Base-by-base conservation (phyloP, 2,888 invertebrate genomes). In the Lasioglossum calceatum region DNA sequence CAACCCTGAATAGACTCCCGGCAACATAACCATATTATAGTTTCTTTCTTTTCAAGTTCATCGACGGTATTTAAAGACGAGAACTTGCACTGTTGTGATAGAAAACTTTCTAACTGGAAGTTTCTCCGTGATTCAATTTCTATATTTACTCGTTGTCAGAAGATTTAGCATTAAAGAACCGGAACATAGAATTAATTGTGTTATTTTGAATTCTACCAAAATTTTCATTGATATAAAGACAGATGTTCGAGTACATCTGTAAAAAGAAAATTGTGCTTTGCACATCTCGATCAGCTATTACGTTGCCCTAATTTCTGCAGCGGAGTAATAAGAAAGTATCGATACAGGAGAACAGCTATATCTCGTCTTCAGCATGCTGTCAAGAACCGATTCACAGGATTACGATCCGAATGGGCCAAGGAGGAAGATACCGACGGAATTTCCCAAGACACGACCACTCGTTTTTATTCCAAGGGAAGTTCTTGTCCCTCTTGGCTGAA, bases 361-460 rank as follows among this genome's bases (percentile, higher is more conserved):
- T 8, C 10, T 12, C 54, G 32, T 27, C 12, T 27, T 54, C 42
- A n/a, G 16, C 14, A 23, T 19, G 23, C 36, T 32, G 74, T 75
- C 39, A 61, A 32, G 47, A 50, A 71, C 36, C 44, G 71, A 81
- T 39, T 8, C 8, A 32, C 47, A 12, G 47, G 64, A 61, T 44
- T 4, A 27, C 7, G 72, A 77, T 73, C 50, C 76, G 72, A 82
- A 64, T 50, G 47, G 47, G 19, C 36, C 32, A 39, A 27, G 76
- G 42, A 12, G 27, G 23, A 54, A 64, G 61, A 72, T 12, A 50
- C 64, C 61, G 72, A 36, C 36, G 19, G 64, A 61, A 82, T 82
- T 73, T 73, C 77, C 44, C 72, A 64, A 77, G 83, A 64, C 76
- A 76, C 82, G 71, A 39, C 72, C 54, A 42, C 76, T 72, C 77